phyloP scores from a whole-genome alignment of 2,797 vertebrate genomes.

The Pristis pectinata region DNA sequence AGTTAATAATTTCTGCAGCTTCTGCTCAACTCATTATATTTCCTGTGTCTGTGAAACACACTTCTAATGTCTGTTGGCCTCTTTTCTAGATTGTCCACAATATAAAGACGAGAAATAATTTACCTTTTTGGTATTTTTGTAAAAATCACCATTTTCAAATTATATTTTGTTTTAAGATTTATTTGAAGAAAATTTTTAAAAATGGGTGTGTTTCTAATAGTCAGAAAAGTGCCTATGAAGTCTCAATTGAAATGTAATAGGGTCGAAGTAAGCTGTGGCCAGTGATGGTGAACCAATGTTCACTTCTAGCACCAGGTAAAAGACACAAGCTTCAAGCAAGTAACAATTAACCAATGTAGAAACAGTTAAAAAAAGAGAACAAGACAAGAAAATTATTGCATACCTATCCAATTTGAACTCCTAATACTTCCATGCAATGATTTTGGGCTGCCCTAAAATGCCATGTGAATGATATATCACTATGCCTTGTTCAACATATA shows the following conservation, averaged over 20 bases:
- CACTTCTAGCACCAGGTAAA: background rate
- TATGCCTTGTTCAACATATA: background rate
- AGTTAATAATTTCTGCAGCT: background rate
- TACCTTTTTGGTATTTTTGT: conserved; percentile 42
- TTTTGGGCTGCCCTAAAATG: background rate
- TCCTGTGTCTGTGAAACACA: background rate
- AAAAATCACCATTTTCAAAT: conserved; percentile 42
- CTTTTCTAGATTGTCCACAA: background rate
- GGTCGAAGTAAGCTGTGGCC: background rate
- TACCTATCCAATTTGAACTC: background rate
- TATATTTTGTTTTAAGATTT: conserved; percentile 35
- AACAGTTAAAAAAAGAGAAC: background rate
- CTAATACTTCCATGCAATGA: background rate
- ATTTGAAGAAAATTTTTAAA: background rate
- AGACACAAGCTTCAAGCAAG: no score
- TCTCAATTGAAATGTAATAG: conserved; percentile 3
- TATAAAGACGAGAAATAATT: conserved; percentile 44
- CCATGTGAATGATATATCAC: background rate
- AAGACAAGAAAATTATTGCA: background rate
- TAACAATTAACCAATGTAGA: background rate
- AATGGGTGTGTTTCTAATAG: background rate
- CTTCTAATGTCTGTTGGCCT: background rate
- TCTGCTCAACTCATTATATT: background rate
- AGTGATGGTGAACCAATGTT: background rate
- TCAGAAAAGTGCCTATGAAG: conserved; percentile 20